phyloP scores from a whole-genome alignment of 2,888 invertebrate genomes.

The Drosophila mettleri region DNA sequence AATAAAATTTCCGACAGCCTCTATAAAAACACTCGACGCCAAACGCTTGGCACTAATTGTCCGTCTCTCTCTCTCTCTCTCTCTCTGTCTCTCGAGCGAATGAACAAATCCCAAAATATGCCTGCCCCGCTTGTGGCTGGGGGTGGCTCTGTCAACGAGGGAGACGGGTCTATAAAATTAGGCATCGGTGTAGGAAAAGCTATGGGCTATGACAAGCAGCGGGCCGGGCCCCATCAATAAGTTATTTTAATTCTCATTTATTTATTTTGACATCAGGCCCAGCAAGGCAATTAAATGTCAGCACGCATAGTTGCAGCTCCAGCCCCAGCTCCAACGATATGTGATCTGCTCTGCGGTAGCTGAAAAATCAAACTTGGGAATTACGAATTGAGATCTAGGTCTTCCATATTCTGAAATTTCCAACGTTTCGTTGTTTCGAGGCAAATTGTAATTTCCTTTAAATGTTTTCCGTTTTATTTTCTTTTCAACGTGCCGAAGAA shows the following conservation, averaged over 20 bases:
- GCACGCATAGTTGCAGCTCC: conserved; percentile 60
- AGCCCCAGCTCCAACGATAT: conserved; percentile 1
- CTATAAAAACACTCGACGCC: conserved; percentile 63
- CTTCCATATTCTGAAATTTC: neutral
- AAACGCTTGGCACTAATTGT: conserved; percentile 71
- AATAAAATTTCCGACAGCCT: conserved; percentile 67
- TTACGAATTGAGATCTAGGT: conserved; percentile 14
- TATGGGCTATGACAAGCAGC: conserved; percentile 17
- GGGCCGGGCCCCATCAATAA: conserved; percentile 56
- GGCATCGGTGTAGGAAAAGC: conserved; percentile 30
- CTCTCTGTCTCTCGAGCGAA: conserved; percentile 10
- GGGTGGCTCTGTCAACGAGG: conserved; percentile 23
- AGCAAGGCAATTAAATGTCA: conserved; percentile 80
- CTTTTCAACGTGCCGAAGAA: conserved; percentile 34
- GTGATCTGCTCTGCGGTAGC: conserved; percentile 35
- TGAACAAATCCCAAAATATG: conserved; percentile 61
- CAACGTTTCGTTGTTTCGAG: neutral
- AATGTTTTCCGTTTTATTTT: conserved; percentile 31
- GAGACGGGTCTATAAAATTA: conserved; percentile 49
- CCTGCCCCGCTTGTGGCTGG: neutral
- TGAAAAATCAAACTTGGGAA: conserved; percentile 12
- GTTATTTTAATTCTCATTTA: conserved; percentile 76
- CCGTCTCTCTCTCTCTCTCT: too few relatives aligned
- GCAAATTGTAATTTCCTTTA: conserved; percentile 27
- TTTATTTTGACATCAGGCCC: conserved; percentile 76